Percentiles rank a stretch among this genome's conserved stretches.
Conservation (phyloP, 2,113 vertebrate species). For the Sinocyclocheilus maitianheensis region DNA sequence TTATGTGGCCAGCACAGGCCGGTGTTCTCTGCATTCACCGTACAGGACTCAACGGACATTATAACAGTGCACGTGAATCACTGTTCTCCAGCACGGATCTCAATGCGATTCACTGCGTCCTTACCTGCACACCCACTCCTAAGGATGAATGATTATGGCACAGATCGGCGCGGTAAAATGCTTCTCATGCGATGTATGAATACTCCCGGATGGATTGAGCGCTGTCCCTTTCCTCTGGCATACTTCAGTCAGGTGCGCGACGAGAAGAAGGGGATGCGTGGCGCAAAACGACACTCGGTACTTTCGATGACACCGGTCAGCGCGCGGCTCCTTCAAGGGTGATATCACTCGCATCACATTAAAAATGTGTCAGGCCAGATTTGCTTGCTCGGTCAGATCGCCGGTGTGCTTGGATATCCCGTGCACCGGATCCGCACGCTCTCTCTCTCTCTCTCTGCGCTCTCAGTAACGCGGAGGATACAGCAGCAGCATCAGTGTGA, state of each 20-base stretch:
- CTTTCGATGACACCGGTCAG: constrained; percentile 31
- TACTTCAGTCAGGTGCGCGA: constrained; percentile 45
- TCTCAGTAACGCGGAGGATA: constrained; percentile 66
- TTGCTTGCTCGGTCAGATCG: constrained; percentile 60
- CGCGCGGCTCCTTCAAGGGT: background rate
- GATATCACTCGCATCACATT: constrained; percentile 4
- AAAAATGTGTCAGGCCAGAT: constrained; percentile 34
- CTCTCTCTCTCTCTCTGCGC: background rate
- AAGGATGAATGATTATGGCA: constrained; percentile 51
- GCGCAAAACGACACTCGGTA: constrained; percentile 18
- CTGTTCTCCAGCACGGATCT: constrained; percentile 10
- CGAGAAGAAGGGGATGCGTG: constrained; percentile 20
- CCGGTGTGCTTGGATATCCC: constrained; percentile 69
- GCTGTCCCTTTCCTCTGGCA: constrained; percentile 57
- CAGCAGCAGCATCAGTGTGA: constrained; percentile 63
- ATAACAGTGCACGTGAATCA: constrained; percentile 38
- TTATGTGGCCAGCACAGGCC: constrained; percentile 73
- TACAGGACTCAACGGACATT: constrained; percentile 39
- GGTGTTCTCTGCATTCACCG: constrained; percentile 58
- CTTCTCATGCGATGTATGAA: constrained; percentile 61
- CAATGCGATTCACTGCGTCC: constrained; percentile 35
- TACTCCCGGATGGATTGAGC: constrained; percentile 57
- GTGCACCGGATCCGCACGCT: constrained; percentile 59
- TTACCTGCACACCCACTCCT: constrained; percentile 68
- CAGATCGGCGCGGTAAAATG: constrained; percentile 54